Evolutionary conservation across 2,797 vertebrate species (phyloP).

Genomic region (Acridotheres tristis): DNA sequence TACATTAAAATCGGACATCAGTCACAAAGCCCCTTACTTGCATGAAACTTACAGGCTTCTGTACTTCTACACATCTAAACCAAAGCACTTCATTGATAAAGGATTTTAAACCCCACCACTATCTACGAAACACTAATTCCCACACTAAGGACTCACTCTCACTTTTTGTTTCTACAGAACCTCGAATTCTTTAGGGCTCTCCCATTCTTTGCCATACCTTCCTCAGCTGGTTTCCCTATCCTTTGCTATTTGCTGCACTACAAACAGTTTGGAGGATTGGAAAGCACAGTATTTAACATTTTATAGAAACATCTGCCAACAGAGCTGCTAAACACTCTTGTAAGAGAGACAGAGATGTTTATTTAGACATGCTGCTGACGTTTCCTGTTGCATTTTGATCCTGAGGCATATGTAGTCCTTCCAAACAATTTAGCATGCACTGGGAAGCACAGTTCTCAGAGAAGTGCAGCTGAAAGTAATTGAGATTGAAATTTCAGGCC

Average conservation of each 20-base stretch:
- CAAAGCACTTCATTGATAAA: neutral
- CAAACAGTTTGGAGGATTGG: slow-evolving; percentile 41
- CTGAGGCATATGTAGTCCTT: slow-evolving; percentile 62
- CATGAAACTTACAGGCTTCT: neutral
- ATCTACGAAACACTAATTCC: neutral
- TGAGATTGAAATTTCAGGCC: slow-evolving; percentile 33
- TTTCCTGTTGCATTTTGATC: slow-evolving; percentile 58
- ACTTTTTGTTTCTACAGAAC: neutral
- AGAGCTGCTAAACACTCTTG: slow-evolving; percentile 40
- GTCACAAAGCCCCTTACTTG: neutral
- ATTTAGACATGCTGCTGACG: slow-evolving; percentile 60
- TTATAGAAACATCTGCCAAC: slow-evolving; percentile 60
- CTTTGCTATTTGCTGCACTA: neutral
- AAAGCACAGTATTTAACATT: slow-evolving; percentile 58
- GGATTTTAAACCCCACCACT: neutral
- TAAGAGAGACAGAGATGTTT: slow-evolving; percentile 53
- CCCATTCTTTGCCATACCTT: neutral
- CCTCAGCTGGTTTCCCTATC: slow-evolving; percentile 5
- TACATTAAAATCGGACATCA: too few relatives aligned
- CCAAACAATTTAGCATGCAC: slow-evolving; percentile 63
- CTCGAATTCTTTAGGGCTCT: neutral
- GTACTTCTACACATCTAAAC: neutral
- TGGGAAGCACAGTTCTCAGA: slow-evolving; percentile 9
- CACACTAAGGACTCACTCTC: neutral
- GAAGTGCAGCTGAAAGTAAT: slow-evolving; percentile 33